Evolutionary conservation across 2,113 vertebrate species (phyloP).

Genomic region (Sapajus apella): DNA sequence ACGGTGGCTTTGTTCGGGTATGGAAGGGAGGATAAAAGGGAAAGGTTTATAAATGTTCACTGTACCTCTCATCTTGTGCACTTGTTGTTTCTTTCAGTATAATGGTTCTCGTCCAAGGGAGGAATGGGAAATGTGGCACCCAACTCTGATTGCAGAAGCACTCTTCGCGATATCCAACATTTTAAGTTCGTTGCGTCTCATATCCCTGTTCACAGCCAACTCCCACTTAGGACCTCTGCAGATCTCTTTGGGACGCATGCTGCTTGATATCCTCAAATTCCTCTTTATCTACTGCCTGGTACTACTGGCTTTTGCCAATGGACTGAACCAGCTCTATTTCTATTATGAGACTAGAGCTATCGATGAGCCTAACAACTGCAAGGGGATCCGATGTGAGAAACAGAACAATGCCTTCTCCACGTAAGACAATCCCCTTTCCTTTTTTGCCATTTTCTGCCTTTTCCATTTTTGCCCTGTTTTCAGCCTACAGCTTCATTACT

Average conservation of each 20-base stretch:
- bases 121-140: conserved; percentile 99
- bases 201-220: conserved; percentile 99
- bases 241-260: conserved; percentile 98
- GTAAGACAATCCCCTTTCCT: conserved; percentile 85
- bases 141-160: conserved; percentile 96
- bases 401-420: conserved; percentile 99
- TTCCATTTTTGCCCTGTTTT: conserved; percentile 26
- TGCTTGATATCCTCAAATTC: conserved; percentile 99
- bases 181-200: conserved; percentile 97
- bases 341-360: conserved; percentile 97
- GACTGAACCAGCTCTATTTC: conserved; percentile 98
- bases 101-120: conserved; percentile 95
- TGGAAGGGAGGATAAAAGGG: not conserved
- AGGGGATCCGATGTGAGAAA: conserved; percentile 97
- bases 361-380: conserved; percentile 97
- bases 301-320: conserved; percentile 96
- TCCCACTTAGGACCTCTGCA: conserved; percentile 98
- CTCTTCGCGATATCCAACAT: conserved; percentile 99
- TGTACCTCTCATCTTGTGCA: not conserved
- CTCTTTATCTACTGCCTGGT: conserved; percentile 99
- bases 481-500: not conserved
- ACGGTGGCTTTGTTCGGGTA: conserved; percentile 12
- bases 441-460: not conserved
- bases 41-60: not conserved
- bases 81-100: conserved; percentile 87